Evolutionary conservation across 2,888 invertebrate genomes (phyloP), one percentile per base, ranked within the genome.

Genomic region (Heliconius ethilla): DNA sequence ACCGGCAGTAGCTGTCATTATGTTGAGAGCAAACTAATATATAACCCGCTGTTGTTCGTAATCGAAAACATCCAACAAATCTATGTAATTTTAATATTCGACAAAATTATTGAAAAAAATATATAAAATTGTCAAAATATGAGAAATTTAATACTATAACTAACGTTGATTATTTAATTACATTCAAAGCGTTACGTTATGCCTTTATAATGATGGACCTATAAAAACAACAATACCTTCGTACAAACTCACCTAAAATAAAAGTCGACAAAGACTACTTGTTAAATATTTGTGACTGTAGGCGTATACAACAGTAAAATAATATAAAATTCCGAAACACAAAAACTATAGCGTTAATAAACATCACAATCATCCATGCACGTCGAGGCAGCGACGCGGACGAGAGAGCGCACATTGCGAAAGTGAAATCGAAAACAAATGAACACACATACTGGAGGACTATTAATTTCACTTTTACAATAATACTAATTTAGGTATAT

Each of bases 321-420:
- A 72, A 72, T 73, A 66, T 73, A 73, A 73, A 70, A 73, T 76
- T 25, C 77, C 40, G 59, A 55, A 73, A 73, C 65, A 77, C 73
- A 82, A 81, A 83, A 82, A 82, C 78, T 73, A 78, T 75, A 75
- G 78, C 81, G 80, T 90, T 86, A 89, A 91, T 89, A 86, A 86
- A 86, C 87, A 89, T 88, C 81, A 82, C 80, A 86, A 78, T 83
- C 87, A 88, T 80, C 86, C 87, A 87, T 84, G 92, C 90, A 84
- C 83, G 86, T 83, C 88, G 86, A 79, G 72, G 82, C 82, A 81
- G 75, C 82, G 83, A 81, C 81, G 81, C 83, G 83, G 85, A 83
- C 83, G 89, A 88, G 90, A 91, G 89, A 90, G 90, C 86, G 87
- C 85, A 84, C 82, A 82, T 82, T 84, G 84, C 83, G 85, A 90